These are phyloP conservation scores for Sorex fumeus DNA, from an alignment of 2,113 vertebrate genomes.

Conservation along the genomic window DNA sequence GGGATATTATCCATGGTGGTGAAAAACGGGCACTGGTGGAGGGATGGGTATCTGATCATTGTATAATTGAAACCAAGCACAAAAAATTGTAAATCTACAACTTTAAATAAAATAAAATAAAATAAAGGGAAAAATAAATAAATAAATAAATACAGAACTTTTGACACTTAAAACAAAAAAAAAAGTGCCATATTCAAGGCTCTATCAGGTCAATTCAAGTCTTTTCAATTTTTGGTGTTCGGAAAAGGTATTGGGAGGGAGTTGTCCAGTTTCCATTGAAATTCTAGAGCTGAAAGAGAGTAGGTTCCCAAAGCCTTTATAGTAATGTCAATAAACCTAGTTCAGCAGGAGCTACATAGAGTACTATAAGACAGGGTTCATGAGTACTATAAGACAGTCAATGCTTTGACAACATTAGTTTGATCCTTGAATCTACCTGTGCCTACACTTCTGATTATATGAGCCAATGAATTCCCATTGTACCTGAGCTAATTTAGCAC, in stretches of 20 bases:
- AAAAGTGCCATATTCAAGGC: too few species aligned
- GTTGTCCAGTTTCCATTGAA: neutral
- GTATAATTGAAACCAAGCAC: too few species aligned
- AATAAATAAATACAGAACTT: too few species aligned
- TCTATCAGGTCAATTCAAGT: neutral
- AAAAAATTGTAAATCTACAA: too few species aligned
- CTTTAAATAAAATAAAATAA: too few species aligned
- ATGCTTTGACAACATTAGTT: conserved; percentile 4
- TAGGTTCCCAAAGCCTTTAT: conserved; percentile 10
- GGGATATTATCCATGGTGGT: too few species aligned
- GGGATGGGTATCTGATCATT: too few species aligned
- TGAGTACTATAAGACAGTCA: neutral
- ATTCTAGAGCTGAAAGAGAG: neutral
- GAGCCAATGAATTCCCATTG: conserved; percentile 45
- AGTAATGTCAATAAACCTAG: conserved; percentile 11
- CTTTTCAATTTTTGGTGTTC: neutral
- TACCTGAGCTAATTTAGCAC: conserved; percentile 28
- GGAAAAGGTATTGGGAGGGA: neutral
- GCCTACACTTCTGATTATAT: neutral
- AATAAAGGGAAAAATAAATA: too few species aligned
- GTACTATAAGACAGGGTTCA: neutral
- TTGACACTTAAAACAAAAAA: too few species aligned
- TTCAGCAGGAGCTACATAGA: neutral
- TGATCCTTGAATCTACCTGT: conserved; percentile 16
- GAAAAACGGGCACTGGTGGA: too few species aligned